Percentiles rank a stretch among this genome's conserved stretches.
phyloP scores from a whole-genome alignment of 1,140 invertebrate genomes.

The Rhizoglyphus robini region DNA sequence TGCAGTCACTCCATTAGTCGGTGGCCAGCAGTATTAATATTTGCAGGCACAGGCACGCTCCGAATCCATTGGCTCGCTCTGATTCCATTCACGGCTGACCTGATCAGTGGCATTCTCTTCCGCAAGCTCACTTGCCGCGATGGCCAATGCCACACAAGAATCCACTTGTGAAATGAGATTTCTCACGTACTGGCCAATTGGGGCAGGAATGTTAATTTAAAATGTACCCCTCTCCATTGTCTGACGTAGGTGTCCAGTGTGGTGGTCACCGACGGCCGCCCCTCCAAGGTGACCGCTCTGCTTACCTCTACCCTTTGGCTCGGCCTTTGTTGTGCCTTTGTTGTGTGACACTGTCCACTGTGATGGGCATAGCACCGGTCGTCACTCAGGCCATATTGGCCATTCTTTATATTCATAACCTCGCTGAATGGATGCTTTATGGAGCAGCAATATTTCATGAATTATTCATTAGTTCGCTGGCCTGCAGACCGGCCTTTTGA shows the following conservation, averaged over 20 bases:
- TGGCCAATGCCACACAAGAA: background rate
- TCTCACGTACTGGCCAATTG: constrained; percentile 13
- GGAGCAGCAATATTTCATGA: constrained; percentile 7
- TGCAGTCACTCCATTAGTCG: constrained; percentile 7
- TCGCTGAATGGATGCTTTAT: constrained; percentile 11
- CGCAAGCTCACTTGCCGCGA: background rate
- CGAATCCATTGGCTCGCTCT: background rate
- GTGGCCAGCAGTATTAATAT: constrained; percentile 1
- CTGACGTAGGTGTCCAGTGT: background rate
- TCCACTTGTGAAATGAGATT: constrained; percentile 15
- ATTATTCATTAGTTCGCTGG: constrained; percentile 6
- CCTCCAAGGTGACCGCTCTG: too few relatives aligned
- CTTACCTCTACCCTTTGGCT: too few relatives aligned
- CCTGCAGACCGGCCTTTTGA: constrained; percentile 6
- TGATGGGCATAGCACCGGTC: too few relatives aligned
- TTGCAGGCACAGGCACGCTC: background rate
- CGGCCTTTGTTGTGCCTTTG: too few relatives aligned
- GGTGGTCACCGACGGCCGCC: too few relatives aligned
- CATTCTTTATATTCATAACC: constrained; percentile 15
- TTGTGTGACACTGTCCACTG: too few relatives aligned
- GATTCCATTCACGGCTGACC: constrained; percentile 3
- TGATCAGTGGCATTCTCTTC: constrained; percentile 4
- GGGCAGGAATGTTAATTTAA: constrained; percentile 11
- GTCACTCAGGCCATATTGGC: constrained; percentile 12
- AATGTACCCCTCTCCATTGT: background rate